These are phyloP conservation scores for Hydrochoerus hydrochaeris DNA, from an alignment of 2,113 vertebrate species.

Conservation along the genomic window DNA sequence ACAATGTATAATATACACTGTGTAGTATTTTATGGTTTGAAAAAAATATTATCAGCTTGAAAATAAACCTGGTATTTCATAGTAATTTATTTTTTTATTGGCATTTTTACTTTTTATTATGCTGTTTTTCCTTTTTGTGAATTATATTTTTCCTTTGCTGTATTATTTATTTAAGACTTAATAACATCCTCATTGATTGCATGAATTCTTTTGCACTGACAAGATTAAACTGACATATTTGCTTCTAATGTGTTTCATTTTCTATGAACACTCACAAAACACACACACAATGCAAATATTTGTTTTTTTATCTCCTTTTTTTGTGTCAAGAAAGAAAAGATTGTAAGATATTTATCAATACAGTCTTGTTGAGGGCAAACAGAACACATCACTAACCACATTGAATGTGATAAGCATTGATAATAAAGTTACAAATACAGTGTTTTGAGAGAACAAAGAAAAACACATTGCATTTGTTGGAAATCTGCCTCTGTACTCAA, in stretches of 20 bases:
- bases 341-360: not conserved
- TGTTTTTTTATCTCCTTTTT: not conserved
- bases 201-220: not conserved
- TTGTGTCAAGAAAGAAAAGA: not conserved
- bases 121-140: not conserved
- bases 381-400: not conserved
- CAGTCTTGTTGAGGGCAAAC: not conserved
- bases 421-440: not conserved
- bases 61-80: not conserved
- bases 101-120: not conserved
- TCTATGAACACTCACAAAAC: not conserved
- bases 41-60: slow-evolving; percentile 29
- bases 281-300: not conserved
- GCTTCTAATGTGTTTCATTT: slow-evolving; percentile 5
- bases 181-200: not conserved
- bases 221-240: not conserved
- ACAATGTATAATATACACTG: not conserved
- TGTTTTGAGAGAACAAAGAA: not conserved
- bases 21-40: not conserved
- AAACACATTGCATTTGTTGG: not conserved
- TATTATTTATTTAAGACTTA: not conserved
- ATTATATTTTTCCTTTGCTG: not conserved
- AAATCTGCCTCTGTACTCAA: not conserved
- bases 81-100: not conserved
- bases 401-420: not conserved